Base-by-base conservation (phyloP, 2,113 vertebrate genomes). In the Pyxicephalus adspersus region DNA sequence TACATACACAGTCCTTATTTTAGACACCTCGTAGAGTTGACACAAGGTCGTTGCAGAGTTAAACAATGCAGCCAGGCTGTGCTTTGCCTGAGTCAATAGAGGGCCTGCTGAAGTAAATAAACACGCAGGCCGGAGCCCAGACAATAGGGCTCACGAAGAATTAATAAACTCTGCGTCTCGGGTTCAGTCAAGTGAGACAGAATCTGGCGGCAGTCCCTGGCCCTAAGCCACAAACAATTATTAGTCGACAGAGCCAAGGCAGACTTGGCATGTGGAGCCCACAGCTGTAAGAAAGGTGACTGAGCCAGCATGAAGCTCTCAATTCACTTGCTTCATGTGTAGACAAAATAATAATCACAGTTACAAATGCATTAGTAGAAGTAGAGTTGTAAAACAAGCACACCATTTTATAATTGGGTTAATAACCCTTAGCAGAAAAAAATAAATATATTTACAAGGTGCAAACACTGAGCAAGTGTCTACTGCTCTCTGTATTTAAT, bases 111-210 rank as follows among this genome's bases (percentile, higher is more conserved):
- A 64, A 73, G 68, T 81, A 81, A 81, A 81, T 73, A 81, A 81
- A 81, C 78, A 73, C 17, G 26, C 78, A 54, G 78, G 58, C 67
- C 45, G 50, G 60, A 55, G 78, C 68, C 67, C 78, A 81, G 78
- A 81, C 78, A 81, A 81, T 81, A 71, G 78, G 78, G 50, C 78
- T 81, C 68, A 81, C 60, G 45, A 68, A 64, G 78, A 81, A 81
- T 81, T 81, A 81, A 73, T 81, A 81, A 81, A 81, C 78, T 38
- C 78, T 54, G 68, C 26, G 38, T 64, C 68, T 81, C 78, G 28
- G 57, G 38, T 73, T 73, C 68, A 81, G 67, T 73, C 67, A 64
- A 81, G 78, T 71, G 78, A 81, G 78, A 81, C 68, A 73, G 67
- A 64, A 64, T 29, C 78, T 81, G 78, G 78, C 78, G 57, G 20